These are phyloP conservation scores for Spodoptera litura DNA, from an alignment of 1,140 invertebrate species.

Conservation along the genomic window DNA sequence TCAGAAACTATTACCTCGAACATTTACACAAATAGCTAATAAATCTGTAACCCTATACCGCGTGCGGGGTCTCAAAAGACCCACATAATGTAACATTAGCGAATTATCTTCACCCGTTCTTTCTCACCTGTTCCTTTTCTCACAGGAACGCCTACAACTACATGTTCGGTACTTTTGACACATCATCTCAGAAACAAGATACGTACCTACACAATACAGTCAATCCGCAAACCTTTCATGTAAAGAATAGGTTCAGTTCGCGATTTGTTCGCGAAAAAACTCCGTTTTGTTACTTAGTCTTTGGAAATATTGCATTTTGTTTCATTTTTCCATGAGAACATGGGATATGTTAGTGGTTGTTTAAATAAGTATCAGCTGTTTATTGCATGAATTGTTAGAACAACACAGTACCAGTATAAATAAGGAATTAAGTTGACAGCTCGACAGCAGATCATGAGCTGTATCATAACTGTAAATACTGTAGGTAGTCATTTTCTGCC, in stretches of 20 bases:
- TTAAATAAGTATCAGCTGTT: not conserved
- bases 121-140: conserved; percentile 76
- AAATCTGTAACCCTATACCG: conserved; percentile 66
- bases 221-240: conserved; percentile 50
- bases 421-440: too few species aligned
- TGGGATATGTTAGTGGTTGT: conserved; percentile 10
- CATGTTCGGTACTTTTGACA: conserved; percentile 72
- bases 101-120: conserved; percentile 67
- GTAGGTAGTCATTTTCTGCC: not conserved
- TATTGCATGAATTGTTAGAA: not conserved
- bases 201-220: conserved; percentile 62
- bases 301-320: conserved; percentile 26
- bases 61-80: conserved; percentile 63
- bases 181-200: conserved; percentile 72
- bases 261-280: conserved; percentile 14
- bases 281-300: not conserved
- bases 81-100: conserved; percentile 67
- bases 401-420: too few species aligned
- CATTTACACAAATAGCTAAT: conserved; percentile 32
- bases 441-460: too few species aligned
- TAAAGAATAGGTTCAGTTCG: conserved; percentile 5
- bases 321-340: conserved; percentile 23
- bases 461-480: too few species aligned
- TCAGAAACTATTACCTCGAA: conserved; percentile 21
- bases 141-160: conserved; percentile 60